These are phyloP conservation scores for Gonocerus acuteangulatus DNA, from an alignment of 2,888 invertebrate genomes.

Conservation along the genomic window DNA sequence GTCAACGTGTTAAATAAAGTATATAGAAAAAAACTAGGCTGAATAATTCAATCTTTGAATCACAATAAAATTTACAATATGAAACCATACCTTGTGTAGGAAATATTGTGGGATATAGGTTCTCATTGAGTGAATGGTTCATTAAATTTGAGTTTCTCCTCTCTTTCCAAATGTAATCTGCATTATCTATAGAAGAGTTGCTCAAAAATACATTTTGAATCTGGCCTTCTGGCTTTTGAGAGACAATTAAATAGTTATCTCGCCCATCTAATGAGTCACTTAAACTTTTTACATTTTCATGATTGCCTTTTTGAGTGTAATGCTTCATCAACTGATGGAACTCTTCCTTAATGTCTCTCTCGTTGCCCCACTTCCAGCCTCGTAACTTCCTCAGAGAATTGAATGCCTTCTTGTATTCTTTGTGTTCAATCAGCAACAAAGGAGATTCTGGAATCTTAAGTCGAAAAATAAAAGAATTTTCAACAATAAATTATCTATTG, in stretches of 20 bases:
- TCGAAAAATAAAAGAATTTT: neutral
- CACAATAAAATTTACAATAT: no score
- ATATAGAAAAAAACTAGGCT: no score
- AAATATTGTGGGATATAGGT: no score
- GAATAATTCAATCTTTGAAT: no score
- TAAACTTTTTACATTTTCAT: neutral
- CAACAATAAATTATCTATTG: neutral
- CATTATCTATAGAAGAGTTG: neutral
- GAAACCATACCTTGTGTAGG: no score
- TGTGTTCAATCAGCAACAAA: neutral
- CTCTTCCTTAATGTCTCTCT: neutral
- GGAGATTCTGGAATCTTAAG: conserved; percentile 17
- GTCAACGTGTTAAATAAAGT: no score
- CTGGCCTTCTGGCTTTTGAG: neutral
- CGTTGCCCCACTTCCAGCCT: conserved; percentile 7
- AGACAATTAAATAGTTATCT: neutral
- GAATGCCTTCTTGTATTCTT: neutral
- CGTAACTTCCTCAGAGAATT: neutral
- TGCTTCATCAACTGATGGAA: neutral
- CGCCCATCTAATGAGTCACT: neutral
- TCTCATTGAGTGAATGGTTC: no score
- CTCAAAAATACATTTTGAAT: no score
- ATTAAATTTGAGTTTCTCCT: no score
- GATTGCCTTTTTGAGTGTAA: neutral
- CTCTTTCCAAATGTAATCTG: no score